Evolutionary conservation across 2,797 vertebrate species (phyloP), one percentile per base, ranked within the genome.

Genomic region (Danio tinwini): DNA sequence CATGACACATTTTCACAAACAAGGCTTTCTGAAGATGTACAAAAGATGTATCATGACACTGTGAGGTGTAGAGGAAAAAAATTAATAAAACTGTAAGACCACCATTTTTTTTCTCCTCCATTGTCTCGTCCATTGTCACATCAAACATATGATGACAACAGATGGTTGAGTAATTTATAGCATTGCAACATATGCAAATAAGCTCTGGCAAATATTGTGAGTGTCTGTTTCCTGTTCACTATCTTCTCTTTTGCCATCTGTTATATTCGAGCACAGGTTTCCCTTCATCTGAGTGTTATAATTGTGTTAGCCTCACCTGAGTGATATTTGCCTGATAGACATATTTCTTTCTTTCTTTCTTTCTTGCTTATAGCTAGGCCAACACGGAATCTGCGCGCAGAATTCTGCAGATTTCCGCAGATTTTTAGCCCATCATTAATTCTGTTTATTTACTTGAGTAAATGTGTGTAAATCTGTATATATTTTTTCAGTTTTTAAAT

Each of bases 141-240:
- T 85, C 61, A 83, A 83, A 82, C 70, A 82, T 81, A 49, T 71
- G 64, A 78, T 56, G 50, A 64, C 55, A 84, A 75, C 87, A 88
- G 87, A 87, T 88, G 84, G 87, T 74, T 67, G 44, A 76, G 81
- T 82, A 82, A 87, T 89, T 86, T 87, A 86, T 83, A 76, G 62
- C 83, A 84, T 84, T 85, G 83, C 85, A 89, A 86, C 87, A 88
- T 86, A 88, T 86, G 88, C 85, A 89, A 88, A 88, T 87, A 45
- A 80, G 81, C 62, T 77, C 58, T 78, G 76, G 74, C 76, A 75
- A 78, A 86, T 44, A 81, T 83, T 81, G 79, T 78, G 76, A 67
- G 74, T 67, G 50, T 71, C 55, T 83, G 82, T 82, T 83, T 85
- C 71, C 76, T 68, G 80, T 84, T 58, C 75, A 44, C 78, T 42